Conservation (phyloP, 2,888 invertebrate genomes). For the Subacronicta megacephala region DNA sequence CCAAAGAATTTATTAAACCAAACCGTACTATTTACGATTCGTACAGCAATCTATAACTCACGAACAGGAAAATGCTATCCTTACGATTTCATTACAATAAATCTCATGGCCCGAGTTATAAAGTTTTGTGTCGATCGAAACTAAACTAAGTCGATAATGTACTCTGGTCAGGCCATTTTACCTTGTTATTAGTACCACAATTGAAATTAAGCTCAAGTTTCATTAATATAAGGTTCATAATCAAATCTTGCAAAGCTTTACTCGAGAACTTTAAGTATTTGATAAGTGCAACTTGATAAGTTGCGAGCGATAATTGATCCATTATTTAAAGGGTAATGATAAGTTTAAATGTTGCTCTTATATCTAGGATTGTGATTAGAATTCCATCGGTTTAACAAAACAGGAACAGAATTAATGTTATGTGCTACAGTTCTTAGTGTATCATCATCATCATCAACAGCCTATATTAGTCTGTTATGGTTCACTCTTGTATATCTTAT, state of each 20-base stretch:
- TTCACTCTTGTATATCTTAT: no score
- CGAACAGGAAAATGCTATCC: constrained; percentile 79
- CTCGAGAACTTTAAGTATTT: constrained; percentile 64
- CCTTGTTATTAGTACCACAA: constrained; percentile 53
- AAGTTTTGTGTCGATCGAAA: constrained; percentile 80
- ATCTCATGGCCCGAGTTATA: constrained; percentile 77
- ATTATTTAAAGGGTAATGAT: constrained; percentile 76
- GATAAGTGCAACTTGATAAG: constrained; percentile 75
- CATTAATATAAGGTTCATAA: constrained; percentile 52
- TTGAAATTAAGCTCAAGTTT: constrained; percentile 56
- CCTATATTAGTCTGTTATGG: no score
- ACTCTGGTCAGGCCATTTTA: constrained; percentile 74
- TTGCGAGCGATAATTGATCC: constrained; percentile 75
- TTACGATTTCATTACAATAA: constrained; percentile 84
- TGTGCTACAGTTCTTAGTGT: constrained; percentile 26
- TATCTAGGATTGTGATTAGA: constrained; percentile 58
- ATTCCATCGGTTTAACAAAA: constrained; percentile 51
- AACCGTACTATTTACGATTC: constrained; percentile 77
- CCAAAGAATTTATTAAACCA: constrained; percentile 72
- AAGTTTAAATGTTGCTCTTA: constrained; percentile 61
- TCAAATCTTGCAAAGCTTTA: constrained; percentile 35
- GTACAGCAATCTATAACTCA: constrained; percentile 72
- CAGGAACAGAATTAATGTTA: constrained; percentile 41
- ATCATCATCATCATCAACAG: no score
- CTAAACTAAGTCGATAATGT: constrained; percentile 80